Percentiles rank a stretch among this genome's conserved stretches.
phyloP scores from a whole-genome alignment of 23 tunicate species.

The Clavelina lepadiformis region DNA sequence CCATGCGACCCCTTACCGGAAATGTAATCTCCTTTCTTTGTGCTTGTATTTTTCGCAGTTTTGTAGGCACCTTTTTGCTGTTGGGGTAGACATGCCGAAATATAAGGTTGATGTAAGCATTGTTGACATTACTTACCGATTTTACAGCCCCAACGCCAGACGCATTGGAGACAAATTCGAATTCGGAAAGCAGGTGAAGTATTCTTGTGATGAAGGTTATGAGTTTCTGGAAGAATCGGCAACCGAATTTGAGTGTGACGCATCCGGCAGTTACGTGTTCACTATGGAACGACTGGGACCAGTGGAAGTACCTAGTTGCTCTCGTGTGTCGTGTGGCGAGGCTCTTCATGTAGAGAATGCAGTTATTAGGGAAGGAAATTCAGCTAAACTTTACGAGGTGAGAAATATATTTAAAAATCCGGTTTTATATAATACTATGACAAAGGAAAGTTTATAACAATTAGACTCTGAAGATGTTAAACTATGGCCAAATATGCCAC shows the following conservation, averaged over 20 bases:
- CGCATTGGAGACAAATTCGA: conserved; percentile 11
- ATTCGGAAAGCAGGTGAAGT: conserved; percentile 31
- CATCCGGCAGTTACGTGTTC: conserved; percentile 6
- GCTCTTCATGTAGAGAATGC: conserved; percentile 12
- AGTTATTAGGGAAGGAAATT: background rate
- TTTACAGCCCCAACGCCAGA: conserved; percentile 11
- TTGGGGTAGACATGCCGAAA: too few species aligned
- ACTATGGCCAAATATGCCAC: too few species aligned
- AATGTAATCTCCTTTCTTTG: conserved; percentile 14
- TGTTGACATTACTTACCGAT: background rate
- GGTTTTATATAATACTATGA: too few species aligned
- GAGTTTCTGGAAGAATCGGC: conserved; percentile 6
- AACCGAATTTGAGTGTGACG: conserved; percentile 7
- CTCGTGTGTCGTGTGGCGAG: conserved; percentile 37
- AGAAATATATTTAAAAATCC: too few species aligned
- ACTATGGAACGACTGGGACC: background rate
- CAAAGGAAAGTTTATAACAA: too few species aligned
- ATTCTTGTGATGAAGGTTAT: conserved; percentile 66
- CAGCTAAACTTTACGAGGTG: background rate
- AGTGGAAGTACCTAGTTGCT: conserved; percentile 12
- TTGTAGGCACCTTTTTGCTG: background rate
- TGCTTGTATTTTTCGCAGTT: background rate
- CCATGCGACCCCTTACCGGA: conserved; percentile 33
- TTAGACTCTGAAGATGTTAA: too few species aligned
- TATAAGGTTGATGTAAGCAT: too few species aligned